Evolutionary conservation across 2,888 invertebrate species (phyloP), one percentile per base, ranked within the genome.

Genomic region (Euproctis similis): DNA sequence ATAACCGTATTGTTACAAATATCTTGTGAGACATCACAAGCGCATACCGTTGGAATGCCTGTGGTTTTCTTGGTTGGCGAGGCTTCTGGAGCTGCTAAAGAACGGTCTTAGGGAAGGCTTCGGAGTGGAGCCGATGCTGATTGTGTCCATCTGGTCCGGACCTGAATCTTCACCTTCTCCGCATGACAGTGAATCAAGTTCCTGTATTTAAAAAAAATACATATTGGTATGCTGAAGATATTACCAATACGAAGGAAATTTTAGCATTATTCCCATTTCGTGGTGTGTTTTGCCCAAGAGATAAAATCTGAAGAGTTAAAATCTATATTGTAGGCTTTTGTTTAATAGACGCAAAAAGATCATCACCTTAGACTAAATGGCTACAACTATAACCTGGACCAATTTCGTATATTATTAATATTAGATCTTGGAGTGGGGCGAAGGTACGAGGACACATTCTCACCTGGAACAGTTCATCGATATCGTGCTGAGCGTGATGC

Each of bases 101-200:
- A 97, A 97, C 3, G 97, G 97, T 61, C 96, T 86, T 43, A 98
- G 86, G 47, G 96, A 96, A 24, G 98, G 98, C 72, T 98, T 98
- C 9, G 98, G 98, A 24, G 97, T 97, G 48, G 97, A 98, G 41
- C 95, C 94, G 60, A 98, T 95, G 65, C 96, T 97, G 87, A 98
- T 92, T 28, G 96, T 97, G 75, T 98, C 98, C 85, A 93, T 88
- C 57, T 82, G 82, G 63, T 97, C 97, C 4, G 95, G 97, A 1
- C 95, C 97, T 7, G 96, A 97, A 70, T 98, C 98, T 57, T 91
- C 91, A 31, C 88, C 88, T 55, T 91, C 91, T 48, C 91, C 91
- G 60, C 91, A 91, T 52, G 96, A 96, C 39, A 98, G 82, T 39
- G 97, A 97, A 75, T 98, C 98, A 47, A 98, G 80, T 72, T 99